These are phyloP conservation scores for Pungitius pungitius DNA, from an alignment of 2,113 vertebrate species.

Conservation along the genomic window DNA sequence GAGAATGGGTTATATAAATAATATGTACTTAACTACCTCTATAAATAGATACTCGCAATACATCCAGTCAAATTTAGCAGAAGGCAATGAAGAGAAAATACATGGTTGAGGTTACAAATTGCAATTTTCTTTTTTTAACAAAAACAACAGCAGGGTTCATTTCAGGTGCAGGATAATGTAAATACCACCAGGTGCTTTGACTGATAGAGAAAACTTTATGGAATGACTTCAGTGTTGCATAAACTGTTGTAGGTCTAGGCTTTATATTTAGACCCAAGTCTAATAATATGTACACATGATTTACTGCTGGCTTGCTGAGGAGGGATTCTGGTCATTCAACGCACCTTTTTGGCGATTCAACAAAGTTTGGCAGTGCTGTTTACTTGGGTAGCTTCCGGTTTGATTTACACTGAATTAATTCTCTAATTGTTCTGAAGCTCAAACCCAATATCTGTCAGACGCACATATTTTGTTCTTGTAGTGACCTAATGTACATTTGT, in stretches of 20 bases:
- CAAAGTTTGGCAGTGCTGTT: constrained; percentile 31
- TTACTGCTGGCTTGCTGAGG: background rate
- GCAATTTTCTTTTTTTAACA: background rate
- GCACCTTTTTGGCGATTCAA: constrained; percentile 11
- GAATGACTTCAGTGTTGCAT: background rate
- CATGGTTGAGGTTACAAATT: background rate
- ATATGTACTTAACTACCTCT: background rate
- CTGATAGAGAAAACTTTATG: background rate
- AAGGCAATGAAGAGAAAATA: background rate
- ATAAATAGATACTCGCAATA: background rate
- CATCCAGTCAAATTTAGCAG: background rate
- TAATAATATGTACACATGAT: background rate
- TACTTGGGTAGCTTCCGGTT: background rate
- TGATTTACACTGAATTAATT: background rate
- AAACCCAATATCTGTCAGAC: background rate
- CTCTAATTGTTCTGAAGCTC: constrained; percentile 1
- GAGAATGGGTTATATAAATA: background rate
- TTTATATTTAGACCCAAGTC: constrained; percentile 12
- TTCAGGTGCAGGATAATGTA: constrained; percentile 6
- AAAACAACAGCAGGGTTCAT: background rate
- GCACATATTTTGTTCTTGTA: constrained; percentile 1
- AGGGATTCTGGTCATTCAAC: background rate
- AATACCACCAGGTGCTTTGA: constrained; percentile 19
- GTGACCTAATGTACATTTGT: constrained; percentile 39
- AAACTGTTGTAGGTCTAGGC: constrained; percentile 5